Evolutionary conservation across 1,140 invertebrate genomes (phyloP).

Genomic region (Anastatus disparis): DNA sequence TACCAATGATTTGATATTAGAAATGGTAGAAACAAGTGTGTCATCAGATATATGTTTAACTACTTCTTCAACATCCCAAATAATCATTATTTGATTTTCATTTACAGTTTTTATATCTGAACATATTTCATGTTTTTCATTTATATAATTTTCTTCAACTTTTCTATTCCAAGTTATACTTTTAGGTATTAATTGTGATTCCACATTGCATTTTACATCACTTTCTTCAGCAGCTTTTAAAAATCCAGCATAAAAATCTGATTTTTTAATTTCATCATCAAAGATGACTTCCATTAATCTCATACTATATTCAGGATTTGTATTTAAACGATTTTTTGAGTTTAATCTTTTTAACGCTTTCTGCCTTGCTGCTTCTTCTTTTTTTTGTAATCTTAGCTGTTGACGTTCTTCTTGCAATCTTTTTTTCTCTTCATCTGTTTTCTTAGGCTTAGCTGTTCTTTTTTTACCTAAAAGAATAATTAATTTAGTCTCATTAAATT

Average conservation of each 20-base stretch:
- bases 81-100: constrained; percentile 57
- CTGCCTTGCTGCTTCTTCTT: constrained; percentile 53
- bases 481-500: background rate
- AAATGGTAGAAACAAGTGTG: constrained; percentile 54
- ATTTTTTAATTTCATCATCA: constrained; percentile 59
- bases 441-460: constrained; percentile 1
- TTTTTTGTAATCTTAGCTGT: constrained; percentile 48
- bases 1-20: constrained; percentile 45
- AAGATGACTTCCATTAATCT: constrained; percentile 66
- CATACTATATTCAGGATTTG: constrained; percentile 70
- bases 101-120: constrained; percentile 34
- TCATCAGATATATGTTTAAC: constrained; percentile 54
- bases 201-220: constrained; percentile 52
- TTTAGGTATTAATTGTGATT: constrained; percentile 55
- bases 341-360: constrained; percentile 57
- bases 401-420: constrained; percentile 40
- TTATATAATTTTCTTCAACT: constrained; percentile 50
- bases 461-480: background rate
- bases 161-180: constrained; percentile 66
- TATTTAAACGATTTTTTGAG: constrained; percentile 51
- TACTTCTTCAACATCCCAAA: constrained; percentile 62
- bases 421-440: constrained; percentile 19
- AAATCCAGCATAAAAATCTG: constrained; percentile 53
- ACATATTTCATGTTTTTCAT: constrained; percentile 50
- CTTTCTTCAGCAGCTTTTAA: constrained; percentile 46